Conservation (phyloP, 2,113 vertebrate genomes). For the Salvator merianae region DNA sequence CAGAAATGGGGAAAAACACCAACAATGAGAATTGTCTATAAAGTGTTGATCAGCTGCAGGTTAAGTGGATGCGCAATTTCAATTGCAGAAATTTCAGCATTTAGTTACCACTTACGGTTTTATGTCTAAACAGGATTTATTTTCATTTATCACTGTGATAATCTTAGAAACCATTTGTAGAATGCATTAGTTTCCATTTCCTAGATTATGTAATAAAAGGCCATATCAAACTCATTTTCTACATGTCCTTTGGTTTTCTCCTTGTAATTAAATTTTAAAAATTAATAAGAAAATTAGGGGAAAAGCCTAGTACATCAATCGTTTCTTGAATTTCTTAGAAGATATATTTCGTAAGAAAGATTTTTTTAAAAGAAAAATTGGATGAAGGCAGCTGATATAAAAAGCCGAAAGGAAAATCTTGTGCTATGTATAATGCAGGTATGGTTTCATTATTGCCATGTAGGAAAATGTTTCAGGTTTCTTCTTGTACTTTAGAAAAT, state of each 20-base stretch:
- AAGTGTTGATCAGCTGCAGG: slow-evolving; percentile 28
- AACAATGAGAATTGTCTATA: slow-evolving; percentile 25
- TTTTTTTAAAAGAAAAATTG: background rate
- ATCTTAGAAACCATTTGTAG: slow-evolving; percentile 45
- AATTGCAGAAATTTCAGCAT: slow-evolving; percentile 38
- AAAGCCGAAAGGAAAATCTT: background rate
- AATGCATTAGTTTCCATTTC: slow-evolving; percentile 35
- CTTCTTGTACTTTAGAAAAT: background rate
- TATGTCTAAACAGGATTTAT: slow-evolving; percentile 34
- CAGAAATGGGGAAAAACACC: background rate
- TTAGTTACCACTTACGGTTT: slow-evolving; percentile 43
- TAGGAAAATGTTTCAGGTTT: slow-evolving; percentile 27
- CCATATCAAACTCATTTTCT: slow-evolving; percentile 14
- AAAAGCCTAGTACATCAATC: background rate
- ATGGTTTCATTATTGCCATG: slow-evolving; percentile 18
- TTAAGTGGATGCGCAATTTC: slow-evolving; percentile 48
- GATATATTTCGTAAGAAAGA: background rate
- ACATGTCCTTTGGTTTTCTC: slow-evolving; percentile 5
- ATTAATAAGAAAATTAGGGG: slow-evolving; percentile 7
- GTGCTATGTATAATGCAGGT: background rate
- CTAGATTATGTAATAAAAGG: slow-evolving; percentile 26
- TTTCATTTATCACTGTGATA: slow-evolving; percentile 35
- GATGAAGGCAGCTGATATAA: background rate
- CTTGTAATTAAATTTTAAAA: slow-evolving; percentile 15
- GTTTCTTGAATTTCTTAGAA: background rate